phyloP scores from a whole-genome alignment of 2,113 vertebrate genomes.

The Numida meleagris region DNA sequence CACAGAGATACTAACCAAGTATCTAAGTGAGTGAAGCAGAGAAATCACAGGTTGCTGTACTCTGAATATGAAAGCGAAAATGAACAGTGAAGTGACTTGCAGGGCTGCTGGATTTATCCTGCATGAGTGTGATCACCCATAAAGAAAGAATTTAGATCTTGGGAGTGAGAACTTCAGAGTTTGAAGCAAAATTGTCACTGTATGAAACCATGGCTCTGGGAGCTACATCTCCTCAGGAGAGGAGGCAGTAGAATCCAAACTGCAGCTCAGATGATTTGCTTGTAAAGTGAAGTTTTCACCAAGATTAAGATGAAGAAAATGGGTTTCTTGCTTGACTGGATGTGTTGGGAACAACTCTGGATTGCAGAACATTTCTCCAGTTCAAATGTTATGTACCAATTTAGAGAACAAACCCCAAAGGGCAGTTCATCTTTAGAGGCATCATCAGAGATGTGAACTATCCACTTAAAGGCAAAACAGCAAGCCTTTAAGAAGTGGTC shows the following conservation, averaged over 20 bases:
- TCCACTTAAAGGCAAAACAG: background rate
- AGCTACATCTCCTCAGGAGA: background rate
- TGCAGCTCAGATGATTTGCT: background rate
- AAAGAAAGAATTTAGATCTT: conserved; percentile 43
- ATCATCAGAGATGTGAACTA: background rate
- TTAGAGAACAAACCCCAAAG: background rate
- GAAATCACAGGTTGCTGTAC: conserved; percentile 10
- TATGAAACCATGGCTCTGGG: background rate
- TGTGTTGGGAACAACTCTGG: background rate
- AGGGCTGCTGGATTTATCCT: conserved; percentile 55
- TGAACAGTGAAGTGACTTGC: conserved; percentile 58
- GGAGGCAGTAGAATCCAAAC: background rate
- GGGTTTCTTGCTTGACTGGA: background rate
- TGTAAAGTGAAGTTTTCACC: background rate
- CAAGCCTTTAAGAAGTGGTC: background rate
- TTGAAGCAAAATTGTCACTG: background rate
- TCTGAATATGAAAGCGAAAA: conserved; percentile 54
- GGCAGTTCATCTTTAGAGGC: background rate
- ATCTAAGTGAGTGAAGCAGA: conserved; percentile 40
- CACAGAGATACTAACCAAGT: conserved; percentile 41
- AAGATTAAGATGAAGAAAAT: background rate
- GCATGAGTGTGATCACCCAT: conserved; percentile 57
- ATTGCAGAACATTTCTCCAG: background rate
- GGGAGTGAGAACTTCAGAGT: conserved; percentile 35
- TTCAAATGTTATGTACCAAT: background rate